Conservation (phyloP, 2,888 invertebrate genomes). For the Heliconius erato region DNA sequence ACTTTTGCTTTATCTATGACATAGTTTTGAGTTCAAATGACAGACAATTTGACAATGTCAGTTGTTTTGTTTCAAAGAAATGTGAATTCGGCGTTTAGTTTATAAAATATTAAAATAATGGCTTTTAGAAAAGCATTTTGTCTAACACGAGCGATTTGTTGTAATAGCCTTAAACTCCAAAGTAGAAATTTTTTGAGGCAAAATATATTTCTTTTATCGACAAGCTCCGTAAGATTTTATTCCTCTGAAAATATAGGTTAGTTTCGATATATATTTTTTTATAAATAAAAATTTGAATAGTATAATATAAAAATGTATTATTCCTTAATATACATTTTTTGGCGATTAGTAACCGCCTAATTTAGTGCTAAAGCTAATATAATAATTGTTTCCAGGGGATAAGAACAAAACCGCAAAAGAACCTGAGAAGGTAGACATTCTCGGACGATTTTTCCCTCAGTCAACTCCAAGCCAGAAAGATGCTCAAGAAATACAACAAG, state of each 20-base stretch:
- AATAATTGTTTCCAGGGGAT: constrained; percentile 54
- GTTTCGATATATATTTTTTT: constrained; percentile 56
- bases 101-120: constrained; percentile 62
- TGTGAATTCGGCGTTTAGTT: constrained; percentile 45
- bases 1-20: neutral
- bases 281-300: neutral
- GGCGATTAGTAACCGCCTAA: neutral
- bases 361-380: neutral
- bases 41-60: constrained; percentile 33
- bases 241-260: constrained; percentile 81
- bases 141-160: constrained; percentile 70
- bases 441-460: constrained; percentile 87
- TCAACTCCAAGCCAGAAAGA: constrained; percentile 72
- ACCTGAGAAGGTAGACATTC: constrained; percentile 75
- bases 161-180: constrained; percentile 67
- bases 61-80: constrained; percentile 47
- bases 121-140: constrained; percentile 77
- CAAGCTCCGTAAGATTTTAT: constrained; percentile 71
- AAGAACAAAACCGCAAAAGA: constrained; percentile 64
- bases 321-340: neutral
- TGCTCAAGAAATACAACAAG: constrained; percentile 82
- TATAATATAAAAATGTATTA: neutral
- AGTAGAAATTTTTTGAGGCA: constrained; percentile 67
- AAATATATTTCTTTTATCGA: constrained; percentile 69
- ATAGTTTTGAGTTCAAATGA: constrained; percentile 18